Conservation (phyloP, 1,140 invertebrate species). For the Eciton burchellii region DNA sequence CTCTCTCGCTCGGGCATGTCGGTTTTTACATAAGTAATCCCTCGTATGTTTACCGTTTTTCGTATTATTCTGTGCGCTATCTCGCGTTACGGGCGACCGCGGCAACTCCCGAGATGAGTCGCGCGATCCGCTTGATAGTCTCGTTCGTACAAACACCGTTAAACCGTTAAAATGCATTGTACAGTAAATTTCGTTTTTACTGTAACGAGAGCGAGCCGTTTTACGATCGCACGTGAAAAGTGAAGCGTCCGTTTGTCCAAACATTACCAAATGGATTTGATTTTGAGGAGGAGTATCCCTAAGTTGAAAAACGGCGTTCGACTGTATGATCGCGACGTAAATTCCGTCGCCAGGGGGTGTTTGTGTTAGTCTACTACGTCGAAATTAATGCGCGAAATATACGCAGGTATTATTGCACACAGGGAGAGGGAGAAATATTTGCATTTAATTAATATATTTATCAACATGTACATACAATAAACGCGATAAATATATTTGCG, state of each 20-base stretch:
- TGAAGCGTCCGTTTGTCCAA: not conserved
- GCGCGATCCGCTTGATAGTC: conserved; percentile 21
- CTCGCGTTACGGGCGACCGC: not conserved
- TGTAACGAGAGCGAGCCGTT: not conserved
- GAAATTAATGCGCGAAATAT: no score
- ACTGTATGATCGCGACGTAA: not conserved
- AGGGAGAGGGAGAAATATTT: no score
- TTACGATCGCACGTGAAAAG: not conserved
- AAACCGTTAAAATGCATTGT: conserved; percentile 26
- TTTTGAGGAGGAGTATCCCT: no score
- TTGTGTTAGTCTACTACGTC: no score
- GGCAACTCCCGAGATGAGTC: not conserved
- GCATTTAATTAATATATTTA: no score
- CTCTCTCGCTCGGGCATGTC: not conserved
- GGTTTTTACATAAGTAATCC: conserved; percentile 46
- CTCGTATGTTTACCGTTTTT: not conserved
- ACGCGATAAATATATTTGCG: no score
- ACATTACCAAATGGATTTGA: not conserved
- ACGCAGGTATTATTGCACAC: no score
- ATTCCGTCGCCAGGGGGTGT: no score
- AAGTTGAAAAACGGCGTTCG: no score
- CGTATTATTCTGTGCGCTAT: no score
- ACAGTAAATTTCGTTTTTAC: conserved; percentile 22
- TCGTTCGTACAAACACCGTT: not conserved
- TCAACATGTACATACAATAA: no score